Evolutionary conservation across 2,797 vertebrate genomes (phyloP).

Genomic region (Anguilla anguilla): DNA sequence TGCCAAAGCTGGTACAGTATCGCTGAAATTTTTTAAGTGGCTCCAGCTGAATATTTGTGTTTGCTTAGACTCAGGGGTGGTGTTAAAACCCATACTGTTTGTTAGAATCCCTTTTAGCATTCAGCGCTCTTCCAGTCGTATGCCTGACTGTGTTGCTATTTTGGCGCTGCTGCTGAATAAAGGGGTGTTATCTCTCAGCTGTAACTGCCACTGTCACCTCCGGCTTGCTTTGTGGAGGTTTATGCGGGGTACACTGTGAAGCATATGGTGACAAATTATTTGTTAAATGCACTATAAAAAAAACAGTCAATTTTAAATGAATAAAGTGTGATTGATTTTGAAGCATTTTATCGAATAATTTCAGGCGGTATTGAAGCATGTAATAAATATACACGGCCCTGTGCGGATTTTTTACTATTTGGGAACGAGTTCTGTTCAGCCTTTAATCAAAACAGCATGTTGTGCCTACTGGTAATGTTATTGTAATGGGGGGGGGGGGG

Average conservation of each 20-base stretch:
- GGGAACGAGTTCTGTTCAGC: neutral
- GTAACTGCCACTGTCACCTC: neutral
- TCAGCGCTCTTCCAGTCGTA: neutral
- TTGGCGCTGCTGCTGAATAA: slow-evolving; percentile 1
- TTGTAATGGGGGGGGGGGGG: neutral
- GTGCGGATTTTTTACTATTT: neutral
- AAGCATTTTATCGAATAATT: neutral
- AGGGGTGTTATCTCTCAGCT: slow-evolving; percentile 2
- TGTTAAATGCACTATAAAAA: too few relatives aligned
- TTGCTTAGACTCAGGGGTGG: neutral
- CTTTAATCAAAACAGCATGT: neutral
- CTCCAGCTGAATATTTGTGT: too few relatives aligned
- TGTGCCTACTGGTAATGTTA: neutral
- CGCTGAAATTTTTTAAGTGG: neutral
- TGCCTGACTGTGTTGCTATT: neutral
- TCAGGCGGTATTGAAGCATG: neutral
- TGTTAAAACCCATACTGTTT: neutral
- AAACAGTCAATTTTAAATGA: too few relatives aligned
- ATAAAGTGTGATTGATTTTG: too few relatives aligned
- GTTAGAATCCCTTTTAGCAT: neutral
- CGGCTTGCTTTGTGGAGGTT: too few relatives aligned
- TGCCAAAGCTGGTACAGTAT: neutral
- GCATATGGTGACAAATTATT: too few relatives aligned
- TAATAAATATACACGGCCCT: slow-evolving; percentile 1
- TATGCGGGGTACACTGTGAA: too few relatives aligned